Base-by-base conservation (phyloP, 2,888 invertebrate genomes). In the Agrotis clavis region DNA sequence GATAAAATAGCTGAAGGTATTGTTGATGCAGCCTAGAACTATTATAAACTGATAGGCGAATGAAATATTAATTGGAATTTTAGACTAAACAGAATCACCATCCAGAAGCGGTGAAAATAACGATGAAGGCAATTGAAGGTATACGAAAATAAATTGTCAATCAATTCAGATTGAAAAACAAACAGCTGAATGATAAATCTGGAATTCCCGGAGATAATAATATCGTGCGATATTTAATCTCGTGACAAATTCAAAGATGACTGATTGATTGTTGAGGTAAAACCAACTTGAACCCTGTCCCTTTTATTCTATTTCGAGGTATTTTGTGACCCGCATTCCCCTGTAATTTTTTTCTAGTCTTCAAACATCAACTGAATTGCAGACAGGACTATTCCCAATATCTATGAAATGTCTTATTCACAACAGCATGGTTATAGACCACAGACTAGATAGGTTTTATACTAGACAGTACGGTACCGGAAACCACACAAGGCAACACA, bases 1-100 rank as follows among this genome's bases (percentile, higher is more conserved):
- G 18, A 57, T 57, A 77, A 85, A 78, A 85, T 82, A 82, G 57
- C 64, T 63, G 71, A 81, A 83, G 78, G 82, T 71, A 62, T 74
- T 78, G 47, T 82, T 77, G 66, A 74, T 76, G 11, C 57, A 72
- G 57, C 47, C 41, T 25, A 35, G 21, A 78, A 62, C 45, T 25
- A 71, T 83, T 25, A 69, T 54, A 72, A 71, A 76, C 48, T 67
- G 50, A 60, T 71, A 14, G 57, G 74, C 62, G 75, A 71, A 60
- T 74, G 70, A 84, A 83, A 83, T 77, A 84, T 74, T 63, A 53
- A 53, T 78, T 65, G 14, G 21, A 73, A 74, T 66, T 62, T 62
- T 51, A 74, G 25, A 71, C 54, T 74, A 67, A 81, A 71, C 71
- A 74, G 54, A 66, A 35, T 47, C 45, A 41, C 9, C 41, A 74